A percentile compares a stretch with the other conserved stretches of the same genome.
These are phyloP conservation scores for Diphyllodes magnificus DNA, from an alignment of 2,113 vertebrate genomes.

Conservation along the genomic window DNA sequence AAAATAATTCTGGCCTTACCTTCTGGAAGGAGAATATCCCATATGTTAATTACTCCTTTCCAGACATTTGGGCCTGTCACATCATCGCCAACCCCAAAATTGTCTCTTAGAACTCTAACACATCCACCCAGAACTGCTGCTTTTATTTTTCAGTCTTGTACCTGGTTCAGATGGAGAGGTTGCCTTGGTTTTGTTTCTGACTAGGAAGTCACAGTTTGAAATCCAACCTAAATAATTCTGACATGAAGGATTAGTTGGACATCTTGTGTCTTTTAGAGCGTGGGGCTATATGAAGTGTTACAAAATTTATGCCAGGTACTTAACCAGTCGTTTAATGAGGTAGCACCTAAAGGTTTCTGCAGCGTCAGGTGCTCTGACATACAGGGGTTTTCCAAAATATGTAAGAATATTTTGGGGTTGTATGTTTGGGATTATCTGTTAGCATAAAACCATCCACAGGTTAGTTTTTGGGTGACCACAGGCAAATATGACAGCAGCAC, in stretches of 20 bases:
- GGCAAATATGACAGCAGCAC: neutral
- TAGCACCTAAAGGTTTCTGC: neutral
- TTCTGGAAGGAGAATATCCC: neutral
- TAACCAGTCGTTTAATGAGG: neutral
- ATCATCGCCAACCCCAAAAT: neutral
- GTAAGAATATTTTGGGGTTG: neutral
- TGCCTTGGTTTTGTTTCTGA: neutral
- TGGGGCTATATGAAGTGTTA: neutral
- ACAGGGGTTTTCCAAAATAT: neutral
- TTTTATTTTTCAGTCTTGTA: neutral
- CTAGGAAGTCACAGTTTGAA: neutral
- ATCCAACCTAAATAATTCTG: neutral
- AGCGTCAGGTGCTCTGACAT: neutral
- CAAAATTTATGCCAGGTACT: neutral
- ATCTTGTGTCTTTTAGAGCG: neutral
- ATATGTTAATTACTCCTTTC: neutral
- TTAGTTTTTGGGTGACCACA: neutral
- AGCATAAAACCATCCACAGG: neutral
- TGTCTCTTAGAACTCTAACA: neutral
- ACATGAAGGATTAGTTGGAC: neutral
- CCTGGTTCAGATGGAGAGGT: neutral
- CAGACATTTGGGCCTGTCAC: neutral
- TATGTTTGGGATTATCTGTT: neutral
- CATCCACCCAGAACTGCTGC: neutral
- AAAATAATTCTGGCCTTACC: neutral